These are phyloP conservation scores for Daboia siamensis DNA, from an alignment of 2,113 vertebrate genomes.

Conservation along the genomic window DNA sequence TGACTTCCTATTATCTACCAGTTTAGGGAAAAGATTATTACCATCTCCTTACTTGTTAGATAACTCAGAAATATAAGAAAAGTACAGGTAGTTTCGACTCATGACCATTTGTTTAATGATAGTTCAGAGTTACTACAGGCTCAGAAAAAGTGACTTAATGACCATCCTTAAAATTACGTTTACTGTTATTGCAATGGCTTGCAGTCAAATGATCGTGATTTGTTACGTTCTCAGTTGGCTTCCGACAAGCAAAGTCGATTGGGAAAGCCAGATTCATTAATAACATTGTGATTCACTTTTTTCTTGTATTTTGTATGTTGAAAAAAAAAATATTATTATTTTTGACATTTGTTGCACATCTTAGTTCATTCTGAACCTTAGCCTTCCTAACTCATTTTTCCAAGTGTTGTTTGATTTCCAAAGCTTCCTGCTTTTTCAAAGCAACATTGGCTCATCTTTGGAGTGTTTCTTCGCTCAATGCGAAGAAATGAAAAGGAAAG, in stretches of 20 bases:
- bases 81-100: neutral
- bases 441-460: neutral
- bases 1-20: neutral
- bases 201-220: neutral
- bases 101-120: neutral
- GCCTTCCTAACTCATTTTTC: neutral
- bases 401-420: neutral
- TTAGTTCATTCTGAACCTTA: neutral
- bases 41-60: neutral
- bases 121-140: neutral
- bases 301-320: neutral
- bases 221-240: neutral
- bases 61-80: neutral
- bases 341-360: neutral
- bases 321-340: neutral
- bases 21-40: neutral
- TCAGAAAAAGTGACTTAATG: neutral
- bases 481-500: neutral
- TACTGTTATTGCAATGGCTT: neutral
- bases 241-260: neutral
- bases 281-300: neutral
- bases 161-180: neutral
- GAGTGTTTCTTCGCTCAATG: constrained; percentile 1
- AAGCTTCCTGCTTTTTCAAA: neutral
- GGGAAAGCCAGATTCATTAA: neutral